Percentiles rank a stretch among this genome's conserved stretches.
Evolutionary conservation across 30 jellyfish, hydroid and myxozoan genomes (phyloP).

Genomic region (Catostylus mosaicus): DNA sequence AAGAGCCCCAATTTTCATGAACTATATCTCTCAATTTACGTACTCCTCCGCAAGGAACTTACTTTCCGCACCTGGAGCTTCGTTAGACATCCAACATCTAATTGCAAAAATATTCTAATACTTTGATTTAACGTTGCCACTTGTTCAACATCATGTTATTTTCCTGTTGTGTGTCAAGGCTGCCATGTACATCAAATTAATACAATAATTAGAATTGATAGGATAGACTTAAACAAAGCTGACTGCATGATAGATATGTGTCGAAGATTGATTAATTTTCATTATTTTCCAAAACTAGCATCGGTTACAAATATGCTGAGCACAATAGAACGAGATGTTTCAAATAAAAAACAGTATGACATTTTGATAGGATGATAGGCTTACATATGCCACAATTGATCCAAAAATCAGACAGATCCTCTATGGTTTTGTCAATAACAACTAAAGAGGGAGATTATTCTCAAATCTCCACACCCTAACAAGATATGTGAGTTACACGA

Average conservation of each 20-base stretch:
- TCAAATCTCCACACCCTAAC: constrained; percentile 28
- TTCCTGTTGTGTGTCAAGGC: background rate
- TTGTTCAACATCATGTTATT: background rate
- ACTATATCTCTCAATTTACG: no score
- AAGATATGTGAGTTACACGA: constrained; percentile 4
- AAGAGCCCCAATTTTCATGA: no score
- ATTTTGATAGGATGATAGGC: constrained; percentile 10
- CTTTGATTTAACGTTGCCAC: background rate
- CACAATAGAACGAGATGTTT: constrained; percentile 16
- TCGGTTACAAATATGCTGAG: background rate
- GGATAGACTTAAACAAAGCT: constrained; percentile 8
- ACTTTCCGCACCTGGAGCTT: no score
- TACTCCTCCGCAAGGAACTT: no score
- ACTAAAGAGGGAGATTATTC: constrained; percentile 38
- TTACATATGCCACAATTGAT: constrained; percentile 10
- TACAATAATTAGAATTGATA: constrained; percentile 1
- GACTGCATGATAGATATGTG: background rate
- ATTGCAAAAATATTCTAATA: no score
- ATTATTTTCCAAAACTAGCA: constrained; percentile 13
- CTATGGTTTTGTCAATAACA: constrained; percentile 39
- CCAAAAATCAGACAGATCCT: constrained; percentile 16
- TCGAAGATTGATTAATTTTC: background rate
- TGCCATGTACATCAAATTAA: constrained; percentile 27
- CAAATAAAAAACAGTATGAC: background rate
- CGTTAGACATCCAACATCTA: no score